These are phyloP conservation scores for Plecturocebus donacophilus DNA, from an alignment of 2,113 vertebrate species.

Conservation along the genomic window DNA sequence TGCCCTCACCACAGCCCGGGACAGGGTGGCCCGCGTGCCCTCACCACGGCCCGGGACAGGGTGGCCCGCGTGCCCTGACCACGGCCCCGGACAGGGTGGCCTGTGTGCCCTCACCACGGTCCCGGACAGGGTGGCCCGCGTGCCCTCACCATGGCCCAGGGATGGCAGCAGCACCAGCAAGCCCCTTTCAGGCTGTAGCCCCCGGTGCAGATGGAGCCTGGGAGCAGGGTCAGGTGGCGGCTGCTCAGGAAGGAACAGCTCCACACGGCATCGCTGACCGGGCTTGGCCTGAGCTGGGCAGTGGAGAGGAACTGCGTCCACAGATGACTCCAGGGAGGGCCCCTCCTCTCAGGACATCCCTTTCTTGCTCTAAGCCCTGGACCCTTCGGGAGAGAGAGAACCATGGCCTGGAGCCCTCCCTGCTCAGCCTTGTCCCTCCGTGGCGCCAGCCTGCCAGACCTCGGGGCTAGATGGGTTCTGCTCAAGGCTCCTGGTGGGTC, in stretches of 20 bases:
- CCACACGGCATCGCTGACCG: accelerated
- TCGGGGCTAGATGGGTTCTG: neutral
- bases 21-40: neutral
- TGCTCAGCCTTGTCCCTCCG: accelerated
- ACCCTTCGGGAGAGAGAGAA: neutral
- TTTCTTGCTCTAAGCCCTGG: neutral
- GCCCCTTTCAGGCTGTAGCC: neutral
- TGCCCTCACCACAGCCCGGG: neutral
- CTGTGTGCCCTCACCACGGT: accelerated
- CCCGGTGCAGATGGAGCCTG: neutral
- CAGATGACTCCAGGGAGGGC: no score
- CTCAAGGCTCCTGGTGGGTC: neutral
- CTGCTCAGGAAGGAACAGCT: neutral
- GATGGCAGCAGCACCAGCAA: neutral
- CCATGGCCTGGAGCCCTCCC: accelerated
- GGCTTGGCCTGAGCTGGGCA: neutral
- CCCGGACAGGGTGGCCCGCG: neutral
- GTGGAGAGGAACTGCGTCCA: neutral
- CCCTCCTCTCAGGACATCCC: neutral
- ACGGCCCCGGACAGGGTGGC: constrained; percentile 81
- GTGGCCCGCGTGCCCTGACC: accelerated
- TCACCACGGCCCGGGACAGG: no score
- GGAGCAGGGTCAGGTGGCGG: no score
- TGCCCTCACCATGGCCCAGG: neutral
- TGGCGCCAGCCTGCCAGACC: no score